phyloP scores from a whole-genome alignment of 1,140 invertebrate genomes.

The Homarus americanus region DNA sequence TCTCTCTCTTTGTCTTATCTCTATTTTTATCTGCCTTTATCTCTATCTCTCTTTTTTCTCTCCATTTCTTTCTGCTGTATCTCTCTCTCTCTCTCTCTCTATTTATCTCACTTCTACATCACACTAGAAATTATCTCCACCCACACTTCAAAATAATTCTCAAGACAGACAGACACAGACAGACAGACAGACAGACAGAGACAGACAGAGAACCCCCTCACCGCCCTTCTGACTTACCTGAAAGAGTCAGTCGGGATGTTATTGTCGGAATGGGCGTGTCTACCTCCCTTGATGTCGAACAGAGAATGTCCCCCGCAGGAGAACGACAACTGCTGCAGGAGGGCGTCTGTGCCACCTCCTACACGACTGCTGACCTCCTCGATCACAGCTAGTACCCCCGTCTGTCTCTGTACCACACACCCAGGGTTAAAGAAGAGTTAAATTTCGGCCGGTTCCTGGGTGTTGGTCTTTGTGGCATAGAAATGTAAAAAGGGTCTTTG shows the following conservation, averaged over 20 bases:
- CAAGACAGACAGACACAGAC: not conserved
- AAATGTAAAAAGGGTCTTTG: too few relatives aligned
- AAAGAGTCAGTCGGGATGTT: conserved; percentile 73
- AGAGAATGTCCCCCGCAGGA: conserved; percentile 81
- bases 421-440: too few relatives aligned
- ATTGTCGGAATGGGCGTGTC: conserved; percentile 72
- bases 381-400: conserved; percentile 67
- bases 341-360: conserved; percentile 60
- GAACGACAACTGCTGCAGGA: conserved; percentile 73
- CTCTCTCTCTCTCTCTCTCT: too few relatives aligned
- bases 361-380: conserved; percentile 68
- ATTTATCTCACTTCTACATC: too few relatives aligned
- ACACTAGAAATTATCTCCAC: too few relatives aligned
- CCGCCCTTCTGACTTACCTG: conserved; percentile 39
- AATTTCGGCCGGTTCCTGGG: too few relatives aligned
- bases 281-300: conserved; percentile 74
- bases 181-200: not conserved
- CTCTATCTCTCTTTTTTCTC: too few relatives aligned
- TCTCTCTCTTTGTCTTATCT: too few relatives aligned
- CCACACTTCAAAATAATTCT: too few relatives aligned
- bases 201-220: not conserved
- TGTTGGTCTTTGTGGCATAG: too few relatives aligned
- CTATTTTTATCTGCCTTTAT: too few relatives aligned
- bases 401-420: conserved; percentile 60
- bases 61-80: too few relatives aligned